A percentile compares a stretch with the other conserved stretches of the same genome.
Evolutionary conservation across 2,888 invertebrate species (phyloP).

Genomic region (Agriotes lineatus): DNA sequence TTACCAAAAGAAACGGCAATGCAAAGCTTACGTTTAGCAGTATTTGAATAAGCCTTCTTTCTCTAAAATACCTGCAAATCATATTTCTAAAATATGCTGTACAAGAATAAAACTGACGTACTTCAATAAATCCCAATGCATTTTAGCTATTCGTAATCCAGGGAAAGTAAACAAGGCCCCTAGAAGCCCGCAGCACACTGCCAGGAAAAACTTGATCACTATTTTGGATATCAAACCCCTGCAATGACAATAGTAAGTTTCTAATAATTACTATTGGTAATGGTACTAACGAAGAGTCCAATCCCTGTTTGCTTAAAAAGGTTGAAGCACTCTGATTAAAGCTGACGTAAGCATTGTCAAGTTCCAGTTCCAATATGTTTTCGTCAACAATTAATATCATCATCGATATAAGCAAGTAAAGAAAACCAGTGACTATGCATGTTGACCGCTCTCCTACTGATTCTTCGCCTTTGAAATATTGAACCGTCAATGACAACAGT

Average conservation of each 20-base stretch:
- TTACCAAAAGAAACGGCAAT: conserved; percentile 85
- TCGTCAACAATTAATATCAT: conserved; percentile 93
- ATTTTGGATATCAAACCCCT: conserved; percentile 94
- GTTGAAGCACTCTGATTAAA: conserved; percentile 89
- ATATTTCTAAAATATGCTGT: too few species aligned
- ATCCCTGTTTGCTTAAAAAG: conserved; percentile 86
- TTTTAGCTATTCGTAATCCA: conserved; percentile 90
- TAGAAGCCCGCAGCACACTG: conserved; percentile 87
- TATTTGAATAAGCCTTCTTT: conserved; percentile 74
- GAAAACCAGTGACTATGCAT: conserved; percentile 92
- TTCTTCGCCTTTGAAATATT: conserved; percentile 93
- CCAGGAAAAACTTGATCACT: conserved; percentile 88
- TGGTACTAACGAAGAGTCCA: conserved; percentile 80
- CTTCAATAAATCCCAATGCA: conserved; percentile 91
- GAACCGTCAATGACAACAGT: conserved; percentile 84
- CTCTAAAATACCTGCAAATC: conserved; percentile 78
- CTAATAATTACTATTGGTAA: too few species aligned
- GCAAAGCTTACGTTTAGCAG: conserved; percentile 89
- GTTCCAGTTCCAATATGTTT: conserved; percentile 87
- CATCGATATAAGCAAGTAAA: conserved; percentile 93
- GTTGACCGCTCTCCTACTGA: conserved; percentile 94
- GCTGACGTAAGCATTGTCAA: conserved; percentile 90
- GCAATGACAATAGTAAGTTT: too few species aligned
- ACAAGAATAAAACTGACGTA: too few species aligned
- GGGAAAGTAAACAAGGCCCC: conserved; percentile 95